These are phyloP conservation scores for Podilymbus podiceps DNA, from an alignment of 2,113 vertebrate genomes.

Conservation along the genomic window DNA sequence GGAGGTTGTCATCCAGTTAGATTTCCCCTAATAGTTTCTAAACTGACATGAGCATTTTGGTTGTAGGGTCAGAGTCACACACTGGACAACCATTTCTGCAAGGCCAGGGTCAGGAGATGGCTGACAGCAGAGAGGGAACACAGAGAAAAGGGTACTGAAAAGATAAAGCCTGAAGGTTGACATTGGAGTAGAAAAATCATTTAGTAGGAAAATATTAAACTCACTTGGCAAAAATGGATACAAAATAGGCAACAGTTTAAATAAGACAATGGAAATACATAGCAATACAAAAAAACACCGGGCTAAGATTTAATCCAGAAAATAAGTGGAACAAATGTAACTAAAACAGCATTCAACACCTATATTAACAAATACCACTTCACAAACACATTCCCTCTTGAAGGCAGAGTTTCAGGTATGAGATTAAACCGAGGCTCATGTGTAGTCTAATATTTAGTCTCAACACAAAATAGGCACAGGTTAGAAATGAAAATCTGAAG, in stretches of 20 bases:
- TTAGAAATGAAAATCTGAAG: background rate
- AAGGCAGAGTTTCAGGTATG: background rate
- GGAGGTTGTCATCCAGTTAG: background rate
- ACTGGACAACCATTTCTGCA: background rate
- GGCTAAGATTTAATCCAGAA: background rate
- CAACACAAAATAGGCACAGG: background rate
- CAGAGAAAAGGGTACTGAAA: background rate
- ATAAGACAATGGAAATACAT: background rate
- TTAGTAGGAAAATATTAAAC: background rate
- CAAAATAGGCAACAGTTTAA: background rate
- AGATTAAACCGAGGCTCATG: background rate
- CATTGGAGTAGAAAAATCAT: background rate
- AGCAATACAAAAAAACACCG: background rate
- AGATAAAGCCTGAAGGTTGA: background rate
- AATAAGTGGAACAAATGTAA: background rate
- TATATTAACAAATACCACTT: background rate
- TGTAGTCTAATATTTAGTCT: background rate
- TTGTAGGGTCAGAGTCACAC: background rate
- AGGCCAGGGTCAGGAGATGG: background rate
- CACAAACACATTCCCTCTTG: background rate
- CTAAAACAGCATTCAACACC: background rate
- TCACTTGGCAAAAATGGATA: background rate
- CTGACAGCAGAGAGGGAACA: background rate
- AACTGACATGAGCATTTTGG: background rate
- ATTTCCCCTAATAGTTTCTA: background rate